A percentile compares a stretch with the other conserved stretches of the same genome.
phyloP scores from a whole-genome alignment of 2,113 vertebrate genomes.

The Megaleporinus macrocephalus region DNA sequence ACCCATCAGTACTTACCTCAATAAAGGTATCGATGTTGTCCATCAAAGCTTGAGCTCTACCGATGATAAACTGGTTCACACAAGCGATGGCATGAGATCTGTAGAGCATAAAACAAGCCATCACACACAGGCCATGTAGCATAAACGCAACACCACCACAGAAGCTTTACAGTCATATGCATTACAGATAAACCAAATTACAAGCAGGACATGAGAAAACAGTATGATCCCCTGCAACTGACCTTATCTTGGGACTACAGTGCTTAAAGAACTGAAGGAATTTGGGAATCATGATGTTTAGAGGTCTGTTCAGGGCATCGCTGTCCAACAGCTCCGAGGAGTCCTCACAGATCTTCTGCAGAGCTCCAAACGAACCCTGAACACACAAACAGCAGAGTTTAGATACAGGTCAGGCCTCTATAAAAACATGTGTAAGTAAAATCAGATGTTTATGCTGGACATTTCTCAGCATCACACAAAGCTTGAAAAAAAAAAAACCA shows the following conservation, averaged over 20 bases:
- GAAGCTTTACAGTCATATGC: neutral
- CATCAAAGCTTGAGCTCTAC: constrained; percentile 93
- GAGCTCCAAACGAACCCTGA: constrained; percentile 91
- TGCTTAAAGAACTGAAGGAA: constrained; percentile 97
- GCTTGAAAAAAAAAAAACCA: too few relatives aligned
- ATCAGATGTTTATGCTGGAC: too few relatives aligned
- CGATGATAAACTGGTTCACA: constrained; percentile 96
- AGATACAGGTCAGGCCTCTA: neutral
- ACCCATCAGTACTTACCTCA: constrained; percentile 76
- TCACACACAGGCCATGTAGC: neutral
- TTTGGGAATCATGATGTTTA: constrained; percentile 96
- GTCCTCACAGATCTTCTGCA: constrained; percentile 96
- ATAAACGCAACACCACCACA: neutral
- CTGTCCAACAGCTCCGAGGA: constrained; percentile 94
- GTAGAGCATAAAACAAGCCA: neutral
- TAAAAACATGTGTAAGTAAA: neutral
- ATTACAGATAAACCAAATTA: neutral
- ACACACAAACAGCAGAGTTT: neutral
- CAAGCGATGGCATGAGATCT: constrained; percentile 94
- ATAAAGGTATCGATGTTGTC: constrained; percentile 96
- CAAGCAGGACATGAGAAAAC: neutral
- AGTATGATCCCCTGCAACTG: neutral
- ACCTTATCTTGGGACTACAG: constrained; percentile 96
- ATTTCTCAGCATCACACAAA: too few relatives aligned
- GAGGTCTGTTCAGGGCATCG: constrained; percentile 90